Conservation (phyloP, 2,113 vertebrate genomes). For the Trematomus loennbergii region DNA sequence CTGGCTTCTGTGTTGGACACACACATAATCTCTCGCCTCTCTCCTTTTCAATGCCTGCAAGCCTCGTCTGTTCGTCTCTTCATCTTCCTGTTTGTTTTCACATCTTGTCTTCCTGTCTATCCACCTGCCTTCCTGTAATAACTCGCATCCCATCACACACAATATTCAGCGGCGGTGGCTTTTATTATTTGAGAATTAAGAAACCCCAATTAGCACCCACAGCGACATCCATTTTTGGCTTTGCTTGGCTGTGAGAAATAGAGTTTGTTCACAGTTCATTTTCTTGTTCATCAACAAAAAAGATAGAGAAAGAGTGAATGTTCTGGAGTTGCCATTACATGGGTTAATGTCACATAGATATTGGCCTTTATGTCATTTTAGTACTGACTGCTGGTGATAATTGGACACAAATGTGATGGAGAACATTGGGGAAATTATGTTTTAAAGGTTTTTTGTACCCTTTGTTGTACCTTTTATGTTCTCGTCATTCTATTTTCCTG, state of each 20-base stretch:
- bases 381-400: background rate
- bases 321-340: background rate
- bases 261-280: constrained; percentile 16
- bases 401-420: background rate
- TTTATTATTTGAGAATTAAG: constrained; percentile 68
- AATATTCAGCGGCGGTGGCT: constrained; percentile 27
- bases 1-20: constrained; percentile 35
- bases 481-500: background rate
- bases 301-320: background rate
- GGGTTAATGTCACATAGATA: background rate
- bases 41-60: constrained; percentile 23
- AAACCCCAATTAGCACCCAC: constrained; percentile 51
- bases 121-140: constrained; percentile 54
- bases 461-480: background rate
- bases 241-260: background rate
- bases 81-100: constrained; percentile 55
- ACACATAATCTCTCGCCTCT: constrained; percentile 27
- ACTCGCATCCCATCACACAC: constrained; percentile 36
- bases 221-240: constrained; percentile 10
- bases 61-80: constrained; percentile 28
- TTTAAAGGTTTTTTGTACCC: too few relatives aligned
- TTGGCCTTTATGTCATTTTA: constrained; percentile 19
- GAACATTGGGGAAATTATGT: background rate
- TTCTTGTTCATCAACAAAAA: background rate
- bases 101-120: constrained; percentile 30